phyloP scores from a whole-genome alignment of 2,797 vertebrate species.

The Stomatorhinus walkeri region DNA sequence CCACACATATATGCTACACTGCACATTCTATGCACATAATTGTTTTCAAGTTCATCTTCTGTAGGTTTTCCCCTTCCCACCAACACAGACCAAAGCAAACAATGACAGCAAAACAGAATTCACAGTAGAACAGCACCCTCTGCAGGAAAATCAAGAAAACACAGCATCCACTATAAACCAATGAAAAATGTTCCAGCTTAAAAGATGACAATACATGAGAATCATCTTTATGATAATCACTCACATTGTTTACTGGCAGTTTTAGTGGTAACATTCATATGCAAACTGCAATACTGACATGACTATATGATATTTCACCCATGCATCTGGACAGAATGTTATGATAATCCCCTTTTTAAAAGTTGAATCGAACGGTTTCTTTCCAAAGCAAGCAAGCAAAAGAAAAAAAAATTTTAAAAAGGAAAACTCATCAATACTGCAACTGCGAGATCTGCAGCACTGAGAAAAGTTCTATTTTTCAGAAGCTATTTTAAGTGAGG shows the following conservation, averaged over 20 bases:
- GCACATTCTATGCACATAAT: background rate
- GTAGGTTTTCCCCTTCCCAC: background rate
- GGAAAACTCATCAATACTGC: background rate
- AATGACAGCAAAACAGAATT: constrained; percentile 27
- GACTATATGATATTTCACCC: background rate
- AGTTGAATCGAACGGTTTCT: background rate
- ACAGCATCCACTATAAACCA: background rate
- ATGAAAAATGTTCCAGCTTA: background rate
- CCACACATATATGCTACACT: background rate
- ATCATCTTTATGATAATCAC: background rate
- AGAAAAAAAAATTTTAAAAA: background rate
- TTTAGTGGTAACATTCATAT: background rate
- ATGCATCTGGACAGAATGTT: background rate
- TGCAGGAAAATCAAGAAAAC: constrained; percentile 53
- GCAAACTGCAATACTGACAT: background rate
- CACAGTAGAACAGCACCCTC: constrained; percentile 69
- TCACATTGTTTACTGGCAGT: too few species aligned
- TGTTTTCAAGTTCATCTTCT: background rate
- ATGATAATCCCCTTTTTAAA: background rate
- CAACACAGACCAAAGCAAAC: background rate
- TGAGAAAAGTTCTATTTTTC: background rate
- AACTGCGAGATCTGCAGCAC: background rate
- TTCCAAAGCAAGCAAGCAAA: background rate
- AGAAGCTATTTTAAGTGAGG: background rate
- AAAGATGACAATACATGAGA: background rate